phyloP scores from a whole-genome alignment of 2,113 vertebrate genomes.

The Capricornis sumatraensis region DNA sequence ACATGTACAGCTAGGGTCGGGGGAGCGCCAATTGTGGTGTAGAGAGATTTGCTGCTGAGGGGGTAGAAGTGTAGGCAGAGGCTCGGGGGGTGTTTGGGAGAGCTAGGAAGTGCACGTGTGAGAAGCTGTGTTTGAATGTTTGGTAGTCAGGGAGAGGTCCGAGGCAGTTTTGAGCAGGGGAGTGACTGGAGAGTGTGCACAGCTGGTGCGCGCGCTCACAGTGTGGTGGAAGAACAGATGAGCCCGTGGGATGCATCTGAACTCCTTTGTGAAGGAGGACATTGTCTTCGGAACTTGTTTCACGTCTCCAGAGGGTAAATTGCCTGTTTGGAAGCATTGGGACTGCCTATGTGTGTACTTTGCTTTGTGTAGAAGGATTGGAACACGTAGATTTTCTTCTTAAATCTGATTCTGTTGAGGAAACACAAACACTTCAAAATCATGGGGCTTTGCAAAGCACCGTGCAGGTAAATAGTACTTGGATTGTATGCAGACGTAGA shows the following conservation, averaged over 20 bases:
- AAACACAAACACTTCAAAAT: background rate
- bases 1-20: background rate
- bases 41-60: background rate
- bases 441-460: background rate
- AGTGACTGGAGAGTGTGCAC: background rate
- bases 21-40: background rate
- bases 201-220: background rate
- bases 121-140: background rate
- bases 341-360: background rate
- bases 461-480: background rate
- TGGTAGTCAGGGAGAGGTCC: background rate
- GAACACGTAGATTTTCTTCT: background rate
- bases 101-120: background rate
- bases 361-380: background rate
- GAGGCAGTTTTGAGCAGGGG: background rate
- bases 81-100: background rate
- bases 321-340: background rate
- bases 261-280: background rate
- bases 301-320: background rate
- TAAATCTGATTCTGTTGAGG: slow-evolving; percentile 16
- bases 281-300: slow-evolving; percentile 19
- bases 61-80: background rate
- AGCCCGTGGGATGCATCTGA: background rate
- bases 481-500: background rate
- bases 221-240: background rate